Evolutionary conservation across 2,797 vertebrate genomes (phyloP).

Genomic region (Vireo griseus): DNA sequence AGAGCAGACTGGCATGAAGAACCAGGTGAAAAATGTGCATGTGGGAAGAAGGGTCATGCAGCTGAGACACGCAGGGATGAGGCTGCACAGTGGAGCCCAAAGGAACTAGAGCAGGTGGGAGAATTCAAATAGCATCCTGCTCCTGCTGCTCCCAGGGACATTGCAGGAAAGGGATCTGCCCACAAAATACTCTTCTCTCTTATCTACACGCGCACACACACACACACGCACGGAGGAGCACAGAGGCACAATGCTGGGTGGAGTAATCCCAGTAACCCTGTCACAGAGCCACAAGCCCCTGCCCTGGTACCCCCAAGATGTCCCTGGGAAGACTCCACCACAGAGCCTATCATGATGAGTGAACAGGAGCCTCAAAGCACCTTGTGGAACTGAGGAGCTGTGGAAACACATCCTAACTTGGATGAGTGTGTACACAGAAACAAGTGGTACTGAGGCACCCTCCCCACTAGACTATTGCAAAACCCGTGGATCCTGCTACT

Average conservation of each 20-base stretch:
- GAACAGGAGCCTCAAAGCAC: not conserved
- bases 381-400: not conserved
- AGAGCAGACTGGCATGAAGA: not conserved
- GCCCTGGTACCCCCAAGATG: too few relatives aligned
- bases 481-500: not conserved
- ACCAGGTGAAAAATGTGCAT: not conserved
- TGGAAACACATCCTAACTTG: not conserved
- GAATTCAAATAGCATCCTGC: not conserved
- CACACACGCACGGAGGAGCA: accelerated
- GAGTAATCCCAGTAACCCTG: not conserved
- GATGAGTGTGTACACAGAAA: not conserved
- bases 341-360: not conserved
- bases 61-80: not conserved
- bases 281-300: not conserved
- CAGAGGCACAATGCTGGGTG: not conserved
- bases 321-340: not conserved
- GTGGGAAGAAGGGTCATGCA: not conserved
- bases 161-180: accelerated
- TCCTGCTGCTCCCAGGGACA: not conserved
- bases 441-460: not conserved
- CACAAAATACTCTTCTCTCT: not conserved
- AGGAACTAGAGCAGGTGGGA: not conserved
- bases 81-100: accelerated
- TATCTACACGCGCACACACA: not conserved
- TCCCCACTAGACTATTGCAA: not conserved